Evolutionary conservation across 2,888 invertebrate genomes (phyloP), one percentile per base, ranked within the genome.

Genomic region (Drosophila diplacantha): DNA sequence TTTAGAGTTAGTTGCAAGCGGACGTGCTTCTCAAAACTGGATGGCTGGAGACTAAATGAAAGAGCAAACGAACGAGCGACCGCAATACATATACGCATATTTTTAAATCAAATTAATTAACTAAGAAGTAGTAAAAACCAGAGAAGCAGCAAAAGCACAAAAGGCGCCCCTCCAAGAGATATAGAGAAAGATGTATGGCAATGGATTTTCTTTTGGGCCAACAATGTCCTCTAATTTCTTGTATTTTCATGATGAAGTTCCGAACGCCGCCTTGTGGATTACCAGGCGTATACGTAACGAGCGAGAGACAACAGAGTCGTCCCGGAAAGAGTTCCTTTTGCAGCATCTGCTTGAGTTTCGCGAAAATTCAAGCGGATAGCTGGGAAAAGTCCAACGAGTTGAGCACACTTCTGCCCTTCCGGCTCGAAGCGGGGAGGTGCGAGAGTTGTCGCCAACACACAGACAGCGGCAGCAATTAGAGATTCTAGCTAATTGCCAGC

Each of bases 1-100:
- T 85, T 84, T 84, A 86, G 86, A 86, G 84, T 77, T 87, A 86
- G 84, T 82, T 76, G 81, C 83, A 82, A 85, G 85, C 85, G 84
- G 87, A 87, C 85, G 87, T 85, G 84, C 81, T 79, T 84, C 73
- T 70, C 69, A 69, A 61, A 77, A 85, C 87, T 87, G 87, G 87
- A 87, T 87, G 87, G 88, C 87, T 87, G 87, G 87, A 87, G 84
- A 79, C 74, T 75, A 74, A 75, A 69, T 68, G 72, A 69, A 74
- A 75, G 55, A 75, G 75, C 70, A 69, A 74, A 74, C 74, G 69
- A 70, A 71, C 74, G 60, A 52, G 71, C 71, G 68, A 60, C 72
- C 72, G 72, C 70, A 73, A 60, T 68, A 56, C 44, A 69, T 51
- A 67, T 54, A 65, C 67, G 69, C 66, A 83, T 81, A 83, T 72